Evolutionary conservation across 2,797 vertebrate genomes (phyloP).

Genomic region (Meriones psammophilus): DNA sequence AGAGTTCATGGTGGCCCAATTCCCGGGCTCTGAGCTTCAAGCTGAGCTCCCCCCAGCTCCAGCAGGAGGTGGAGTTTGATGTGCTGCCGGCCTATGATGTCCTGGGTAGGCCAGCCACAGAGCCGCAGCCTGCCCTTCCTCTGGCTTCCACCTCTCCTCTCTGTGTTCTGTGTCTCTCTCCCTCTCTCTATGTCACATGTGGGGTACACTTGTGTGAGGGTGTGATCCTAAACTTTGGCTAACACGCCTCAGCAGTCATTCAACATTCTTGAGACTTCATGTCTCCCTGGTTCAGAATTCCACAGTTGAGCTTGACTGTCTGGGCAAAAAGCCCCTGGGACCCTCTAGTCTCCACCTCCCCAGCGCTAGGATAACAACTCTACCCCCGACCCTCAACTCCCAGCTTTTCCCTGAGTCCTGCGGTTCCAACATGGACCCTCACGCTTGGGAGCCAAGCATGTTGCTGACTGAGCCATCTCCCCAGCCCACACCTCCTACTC

Average conservation of each 20-base stretch:
- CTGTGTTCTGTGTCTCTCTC: not conserved
- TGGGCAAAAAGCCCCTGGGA: not conserved
- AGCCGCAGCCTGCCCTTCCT: not conserved
- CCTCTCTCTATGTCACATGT: not conserved
- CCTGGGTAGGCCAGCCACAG: slow-evolving; percentile 58
- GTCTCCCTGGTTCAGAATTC: not conserved
- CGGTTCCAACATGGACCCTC: not conserved
- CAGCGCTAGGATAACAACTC: not conserved
- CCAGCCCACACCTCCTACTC: not conserved
- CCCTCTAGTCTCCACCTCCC: not conserved
- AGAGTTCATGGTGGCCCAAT: fast-evolving
- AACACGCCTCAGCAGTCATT: fast-evolving
- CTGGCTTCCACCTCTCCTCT: fast-evolving
- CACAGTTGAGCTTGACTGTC: not conserved
- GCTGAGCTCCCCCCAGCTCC: fast-evolving
- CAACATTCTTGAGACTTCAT: not conserved
- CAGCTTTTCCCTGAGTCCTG: not conserved
- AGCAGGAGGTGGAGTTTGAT: slow-evolving; percentile 57
- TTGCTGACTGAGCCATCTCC: not conserved
- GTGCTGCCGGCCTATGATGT: slow-evolving; percentile 75
- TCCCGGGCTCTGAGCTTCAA: slow-evolving; percentile 54
- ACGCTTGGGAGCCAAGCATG: not conserved
- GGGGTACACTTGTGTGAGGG: not conserved
- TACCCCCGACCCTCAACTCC: not conserved
- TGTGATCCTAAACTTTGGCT: not conserved